Percentiles rank a stretch among this genome's conserved stretches.
Conservation (phyloP, 1,140 invertebrate genomes). For the Papilio xuthus region DNA sequence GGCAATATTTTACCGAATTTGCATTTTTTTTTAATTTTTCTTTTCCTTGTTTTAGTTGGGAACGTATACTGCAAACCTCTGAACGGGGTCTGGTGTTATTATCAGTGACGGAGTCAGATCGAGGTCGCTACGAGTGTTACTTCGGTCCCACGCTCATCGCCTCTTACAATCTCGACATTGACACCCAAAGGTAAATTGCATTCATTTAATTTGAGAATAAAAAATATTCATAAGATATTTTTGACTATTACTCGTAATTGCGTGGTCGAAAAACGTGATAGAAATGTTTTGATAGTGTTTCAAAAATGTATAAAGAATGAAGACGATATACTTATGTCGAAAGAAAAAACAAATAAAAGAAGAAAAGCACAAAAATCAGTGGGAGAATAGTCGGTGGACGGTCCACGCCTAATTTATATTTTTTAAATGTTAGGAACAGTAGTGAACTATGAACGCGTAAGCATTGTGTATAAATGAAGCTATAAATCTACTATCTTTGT, state of each 20-base stretch:
- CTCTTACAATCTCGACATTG: conserved; percentile 87
- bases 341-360: too few species aligned
- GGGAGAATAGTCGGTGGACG: too few species aligned
- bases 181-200: conserved; percentile 84
- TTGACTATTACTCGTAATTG: conserved; percentile 7
- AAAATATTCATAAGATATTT: not conserved
- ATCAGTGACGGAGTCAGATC: conserved; percentile 86
- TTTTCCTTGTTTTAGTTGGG: conserved; percentile 80
- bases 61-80: conserved; percentile 87
- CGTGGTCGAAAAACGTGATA: not conserved
- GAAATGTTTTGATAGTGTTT: too few species aligned
- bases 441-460: not conserved
- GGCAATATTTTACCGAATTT: too few species aligned
- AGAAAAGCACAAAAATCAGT: too few species aligned
- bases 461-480: not conserved
- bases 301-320: too few species aligned
- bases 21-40: too few species aligned
- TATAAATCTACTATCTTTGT: not conserved
- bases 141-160: conserved; percentile 85
- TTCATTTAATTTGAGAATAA: not conserved
- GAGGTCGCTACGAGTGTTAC: conserved; percentile 87
- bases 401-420: too few species aligned
- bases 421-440: too few species aligned
- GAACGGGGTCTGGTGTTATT: conserved; percentile 88
- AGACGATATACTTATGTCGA: too few species aligned